Conservation (phyloP, 2,888 invertebrate genomes). For the Carcina quercana region DNA sequence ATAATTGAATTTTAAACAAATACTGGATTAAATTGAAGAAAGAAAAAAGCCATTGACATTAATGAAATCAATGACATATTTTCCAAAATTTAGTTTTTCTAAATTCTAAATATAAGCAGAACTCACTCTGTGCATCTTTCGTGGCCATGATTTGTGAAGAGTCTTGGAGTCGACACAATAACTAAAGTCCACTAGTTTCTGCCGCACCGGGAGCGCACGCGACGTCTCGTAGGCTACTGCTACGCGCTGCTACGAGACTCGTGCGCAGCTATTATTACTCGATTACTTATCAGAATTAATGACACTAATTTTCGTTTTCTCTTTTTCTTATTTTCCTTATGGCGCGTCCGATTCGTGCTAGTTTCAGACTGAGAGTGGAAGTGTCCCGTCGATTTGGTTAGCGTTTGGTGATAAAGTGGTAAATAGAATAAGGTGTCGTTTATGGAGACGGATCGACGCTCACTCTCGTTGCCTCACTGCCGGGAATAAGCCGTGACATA, state of each 20-base stretch:
- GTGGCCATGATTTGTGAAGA: slow-evolving; percentile 34
- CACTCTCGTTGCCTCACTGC: slow-evolving; percentile 11
- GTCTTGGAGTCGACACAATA: slow-evolving; percentile 22
- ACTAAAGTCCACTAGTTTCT: slow-evolving; percentile 6
- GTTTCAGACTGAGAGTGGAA: slow-evolving; percentile 42
- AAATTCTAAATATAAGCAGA: too few species aligned
- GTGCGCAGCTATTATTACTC: slow-evolving; percentile 32
- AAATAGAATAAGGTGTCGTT: slow-evolving; percentile 34
- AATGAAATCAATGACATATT: too few species aligned
- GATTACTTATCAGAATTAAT: slow-evolving; percentile 33
- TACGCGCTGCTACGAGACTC: slow-evolving; percentile 48
- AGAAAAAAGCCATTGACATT: too few species aligned
- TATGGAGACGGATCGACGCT: slow-evolving; percentile 27
- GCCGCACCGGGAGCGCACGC: slow-evolving; percentile 19
- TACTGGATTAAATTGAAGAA: too few species aligned
- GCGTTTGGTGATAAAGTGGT: slow-evolving; percentile 35
- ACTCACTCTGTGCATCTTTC: slow-evolving; percentile 43
- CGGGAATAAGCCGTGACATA: slow-evolving; percentile 11
- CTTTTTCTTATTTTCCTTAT: slow-evolving; percentile 22
- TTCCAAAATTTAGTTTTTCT: too few species aligned
- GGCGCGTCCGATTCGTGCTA: slow-evolving; percentile 46
- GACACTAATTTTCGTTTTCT: slow-evolving; percentile 34
- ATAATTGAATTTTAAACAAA: too few species aligned
- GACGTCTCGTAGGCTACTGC: slow-evolving; percentile 45
- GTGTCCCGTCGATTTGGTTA: slow-evolving; percentile 33